phyloP scores from a whole-genome alignment of 1,140 invertebrate genomes.

The Caenorhabditis remanei region DNA sequence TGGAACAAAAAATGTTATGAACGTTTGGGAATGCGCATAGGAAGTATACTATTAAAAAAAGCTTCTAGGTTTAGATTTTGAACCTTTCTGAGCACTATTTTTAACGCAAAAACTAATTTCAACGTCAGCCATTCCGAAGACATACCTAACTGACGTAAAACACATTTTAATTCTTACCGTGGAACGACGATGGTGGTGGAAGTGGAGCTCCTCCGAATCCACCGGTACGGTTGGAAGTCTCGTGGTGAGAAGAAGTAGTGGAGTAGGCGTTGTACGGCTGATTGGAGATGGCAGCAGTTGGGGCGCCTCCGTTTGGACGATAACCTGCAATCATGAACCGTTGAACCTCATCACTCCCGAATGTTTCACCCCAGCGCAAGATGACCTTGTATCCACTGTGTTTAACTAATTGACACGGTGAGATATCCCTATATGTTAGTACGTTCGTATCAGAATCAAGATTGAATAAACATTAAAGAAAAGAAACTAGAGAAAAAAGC shows the following conservation, averaged over 20 bases:
- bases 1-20: neutral
- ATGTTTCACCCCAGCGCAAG: neutral
- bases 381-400: slow-evolving; percentile 7
- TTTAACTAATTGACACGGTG: slow-evolving; percentile 25
- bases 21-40: neutral
- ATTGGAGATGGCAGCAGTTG: slow-evolving; percentile 58
- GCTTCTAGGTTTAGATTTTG: neutral
- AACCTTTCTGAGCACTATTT: neutral
- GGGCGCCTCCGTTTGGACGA: slow-evolving; percentile 36
- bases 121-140: no score
- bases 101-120: no score
- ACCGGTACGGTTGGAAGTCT: slow-evolving; percentile 19
- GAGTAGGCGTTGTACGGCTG: slow-evolving; percentile 56
- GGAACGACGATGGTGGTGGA: slow-evolving; percentile 48
- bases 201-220: slow-evolving; percentile 45
- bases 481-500: neutral
- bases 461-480: neutral
- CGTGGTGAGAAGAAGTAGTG: slow-evolving; percentile 58
- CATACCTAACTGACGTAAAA: no score
- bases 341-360: slow-evolving; percentile 15
- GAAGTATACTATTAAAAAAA: no score
- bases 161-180: slow-evolving; percentile 36
- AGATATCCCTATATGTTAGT: neutral
- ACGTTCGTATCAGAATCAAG: neutral
- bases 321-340: slow-evolving; percentile 59